Conservation (phyloP, 2,888 invertebrate genomes). For the Adineta ricciae region DNA sequence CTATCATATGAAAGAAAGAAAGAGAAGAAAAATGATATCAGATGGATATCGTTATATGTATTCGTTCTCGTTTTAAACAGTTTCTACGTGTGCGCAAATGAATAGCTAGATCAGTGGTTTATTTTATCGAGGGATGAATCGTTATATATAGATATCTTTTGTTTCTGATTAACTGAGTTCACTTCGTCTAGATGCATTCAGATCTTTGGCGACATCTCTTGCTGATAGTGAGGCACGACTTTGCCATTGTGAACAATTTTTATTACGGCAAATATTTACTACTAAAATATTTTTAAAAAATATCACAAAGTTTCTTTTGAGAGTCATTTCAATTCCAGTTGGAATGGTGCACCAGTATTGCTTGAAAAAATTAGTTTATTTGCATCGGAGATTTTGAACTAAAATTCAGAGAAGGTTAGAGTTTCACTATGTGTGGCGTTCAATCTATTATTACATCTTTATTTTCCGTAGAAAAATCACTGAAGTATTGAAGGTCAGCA, state of each 20-base stretch:
- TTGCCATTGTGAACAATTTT: too few species aligned
- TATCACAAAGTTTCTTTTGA: too few species aligned
- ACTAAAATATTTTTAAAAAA: too few species aligned
- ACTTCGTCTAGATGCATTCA: background rate
- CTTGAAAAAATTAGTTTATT: too few species aligned
- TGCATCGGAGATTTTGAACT: background rate
- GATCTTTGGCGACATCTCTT: background rate
- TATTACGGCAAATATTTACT: too few species aligned
- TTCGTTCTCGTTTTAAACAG: background rate
- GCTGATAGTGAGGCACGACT: background rate
- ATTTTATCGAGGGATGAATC: background rate
- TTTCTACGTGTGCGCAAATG: background rate
- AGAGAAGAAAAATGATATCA: background rate
- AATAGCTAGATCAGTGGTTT: background rate
- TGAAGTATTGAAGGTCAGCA: background rate
- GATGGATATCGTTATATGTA: background rate
- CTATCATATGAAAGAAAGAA: background rate
- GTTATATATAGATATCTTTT: background rate
- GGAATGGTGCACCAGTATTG: too few species aligned
- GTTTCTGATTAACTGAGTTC: background rate
- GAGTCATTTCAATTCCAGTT: too few species aligned
- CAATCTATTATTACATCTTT: background rate
- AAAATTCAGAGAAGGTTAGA: too few species aligned
- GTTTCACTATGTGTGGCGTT: too few species aligned
- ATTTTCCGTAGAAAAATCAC: background rate